These are phyloP conservation scores for Hydraecia micacea DNA, from an alignment of 2,888 invertebrate species.

Conservation along the genomic window DNA sequence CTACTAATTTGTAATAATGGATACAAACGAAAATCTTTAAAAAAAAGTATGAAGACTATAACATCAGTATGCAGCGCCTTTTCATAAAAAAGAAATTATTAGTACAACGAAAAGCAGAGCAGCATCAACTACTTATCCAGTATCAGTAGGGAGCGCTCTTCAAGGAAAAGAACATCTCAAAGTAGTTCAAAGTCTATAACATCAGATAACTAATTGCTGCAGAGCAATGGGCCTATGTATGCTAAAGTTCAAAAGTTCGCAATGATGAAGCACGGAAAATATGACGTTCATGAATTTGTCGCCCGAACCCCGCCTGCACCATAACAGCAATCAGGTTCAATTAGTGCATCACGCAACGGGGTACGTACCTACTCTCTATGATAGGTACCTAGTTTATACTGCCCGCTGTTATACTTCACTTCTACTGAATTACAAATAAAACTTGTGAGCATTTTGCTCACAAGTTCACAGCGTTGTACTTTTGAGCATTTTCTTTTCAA, in stretches of 20 bases:
- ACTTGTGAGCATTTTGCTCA: background rate
- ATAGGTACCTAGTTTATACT: background rate
- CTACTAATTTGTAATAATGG: background rate
- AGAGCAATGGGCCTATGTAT: background rate
- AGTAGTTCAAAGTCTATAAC: background rate
- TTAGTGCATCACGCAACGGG: slow-evolving; percentile 8
- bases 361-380: background rate
- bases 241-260: slow-evolving; percentile 38
- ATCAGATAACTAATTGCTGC: background rate
- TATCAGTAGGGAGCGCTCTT: background rate
- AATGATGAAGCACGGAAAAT: slow-evolving; percentile 11
- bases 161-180: background rate
- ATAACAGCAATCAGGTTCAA: slow-evolving; percentile 24
- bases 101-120: background rate
- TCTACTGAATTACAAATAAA: background rate
- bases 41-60: background rate
- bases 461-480: background rate
- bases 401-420: background rate
- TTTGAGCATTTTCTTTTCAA: background rate
- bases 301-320: background rate
- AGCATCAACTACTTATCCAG: background rate
- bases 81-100: background rate
- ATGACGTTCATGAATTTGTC: slow-evolving; percentile 4
- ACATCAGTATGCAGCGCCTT: background rate
- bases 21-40: background rate